Base-by-base conservation (phyloP, 2,888 invertebrate genomes). In the Lamproptera curius region DNA sequence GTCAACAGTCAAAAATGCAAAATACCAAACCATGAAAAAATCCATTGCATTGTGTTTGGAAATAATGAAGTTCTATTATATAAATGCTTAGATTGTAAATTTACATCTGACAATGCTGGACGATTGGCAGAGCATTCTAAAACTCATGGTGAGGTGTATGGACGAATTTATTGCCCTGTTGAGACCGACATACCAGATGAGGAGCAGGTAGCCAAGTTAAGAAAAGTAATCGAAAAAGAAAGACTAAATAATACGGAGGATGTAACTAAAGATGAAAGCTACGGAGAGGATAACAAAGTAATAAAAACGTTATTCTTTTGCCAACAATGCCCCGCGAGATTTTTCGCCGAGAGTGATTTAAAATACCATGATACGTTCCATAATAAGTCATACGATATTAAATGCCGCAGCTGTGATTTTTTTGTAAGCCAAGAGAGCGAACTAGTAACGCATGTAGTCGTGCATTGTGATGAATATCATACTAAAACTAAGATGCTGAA, bases 281-380 rank as follows among this genome's bases (percentile, higher is more conserved):
- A 51, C 42, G 33, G 51, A 26, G 62, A 50, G 41, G 77, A 78
- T 46, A 59, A 52, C 40, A 70, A 75, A 49, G 77, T 78, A 64
- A 69, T 73, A 6, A 85, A 80, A 65, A 69, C 76, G n/a, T 71
- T 95, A 46, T 92, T 92, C 63, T 95, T 94, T 67, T 97, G 96
- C 72, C 89, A 90, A 51, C 91, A 93, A 59, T 97, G 96, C 72
- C 96, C 96, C 1, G 95, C 96, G 0, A 90, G 96, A 67, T 97
- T 92, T 78, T 91, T 95, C 52, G 92, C 91, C 57, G 92, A 92
- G 55, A 90, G 90, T 61, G 96, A 96, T 71, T 83, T 94, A 46
- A 89, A 89, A 47, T 91, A 92, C 51, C 96, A 97, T 65, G 80
- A 91, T 53, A 89, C 92, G 56, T 93, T 92, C 66, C 95, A 95